Conservation (phyloP, 1,140 invertebrate species). For the Heliconius melpomene region DNA sequence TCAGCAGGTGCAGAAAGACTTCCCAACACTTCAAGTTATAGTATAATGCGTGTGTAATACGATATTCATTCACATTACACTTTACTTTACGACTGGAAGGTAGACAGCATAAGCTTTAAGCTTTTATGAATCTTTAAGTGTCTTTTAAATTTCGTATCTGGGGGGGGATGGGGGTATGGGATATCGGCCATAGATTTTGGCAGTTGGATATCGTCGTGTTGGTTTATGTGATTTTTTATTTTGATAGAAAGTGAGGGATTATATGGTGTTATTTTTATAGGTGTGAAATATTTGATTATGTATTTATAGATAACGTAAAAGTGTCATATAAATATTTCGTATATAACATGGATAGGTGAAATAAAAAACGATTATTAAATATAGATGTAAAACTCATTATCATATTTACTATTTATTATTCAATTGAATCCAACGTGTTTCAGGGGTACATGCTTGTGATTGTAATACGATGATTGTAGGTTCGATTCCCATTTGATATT, state of each 20-base stretch:
- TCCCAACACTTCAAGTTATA: constrained; percentile 62
- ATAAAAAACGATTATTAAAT: too few species aligned
- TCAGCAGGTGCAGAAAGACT: constrained; percentile 69
- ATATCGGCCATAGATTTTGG: constrained; percentile 34
- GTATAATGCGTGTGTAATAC: constrained; percentile 64
- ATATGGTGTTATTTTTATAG: constrained; percentile 33
- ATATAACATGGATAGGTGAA: neutral
- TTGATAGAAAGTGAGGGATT: constrained; percentile 23
- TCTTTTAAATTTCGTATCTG: constrained; percentile 66
- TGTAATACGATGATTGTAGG: too few species aligned
- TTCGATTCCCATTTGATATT: too few species aligned
- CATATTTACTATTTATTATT: neutral
- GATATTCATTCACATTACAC: constrained; percentile 70
- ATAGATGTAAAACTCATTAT: too few species aligned
- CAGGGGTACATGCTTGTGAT: too few species aligned
- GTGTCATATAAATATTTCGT: neutral
- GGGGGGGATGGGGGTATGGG: constrained; percentile 24
- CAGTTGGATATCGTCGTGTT: constrained; percentile 13
- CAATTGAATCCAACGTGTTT: neutral
- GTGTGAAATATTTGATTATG: constrained; percentile 23
- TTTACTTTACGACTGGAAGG: constrained; percentile 71
- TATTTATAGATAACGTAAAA: constrained; percentile 30
- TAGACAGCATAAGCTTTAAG: constrained; percentile 53
- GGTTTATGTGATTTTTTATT: constrained; percentile 37
- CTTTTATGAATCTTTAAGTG: constrained; percentile 76